These are phyloP conservation scores for Nematolebias whitei DNA, from an alignment of 2,113 vertebrate genomes.

Conservation along the genomic window DNA sequence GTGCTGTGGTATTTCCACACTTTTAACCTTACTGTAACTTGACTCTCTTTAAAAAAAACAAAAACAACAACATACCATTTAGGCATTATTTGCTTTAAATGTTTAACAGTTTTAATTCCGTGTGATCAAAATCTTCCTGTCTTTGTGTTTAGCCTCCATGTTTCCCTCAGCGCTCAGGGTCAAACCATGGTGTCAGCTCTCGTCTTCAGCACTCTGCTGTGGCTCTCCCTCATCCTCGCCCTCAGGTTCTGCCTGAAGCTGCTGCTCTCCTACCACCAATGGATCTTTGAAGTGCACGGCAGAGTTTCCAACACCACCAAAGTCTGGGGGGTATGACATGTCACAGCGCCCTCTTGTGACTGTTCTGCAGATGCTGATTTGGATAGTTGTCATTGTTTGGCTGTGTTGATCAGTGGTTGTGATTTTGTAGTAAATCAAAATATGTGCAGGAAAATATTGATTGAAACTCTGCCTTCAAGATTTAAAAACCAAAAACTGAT, in stretches of 20 bases:
- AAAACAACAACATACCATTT: neutral
- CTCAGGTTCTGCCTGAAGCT: constrained; percentile 85
- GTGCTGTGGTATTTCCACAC: constrained; percentile 2
- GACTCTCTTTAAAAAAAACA: too few relatives aligned
- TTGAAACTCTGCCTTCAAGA: too few relatives aligned
- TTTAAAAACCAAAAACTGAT: neutral
- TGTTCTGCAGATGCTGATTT: accelerated
- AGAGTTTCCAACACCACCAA: constrained; percentile 83
- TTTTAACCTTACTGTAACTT: neutral
- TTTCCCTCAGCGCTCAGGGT: constrained; percentile 75
- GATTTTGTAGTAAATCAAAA: neutral
- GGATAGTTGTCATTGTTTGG: neutral
- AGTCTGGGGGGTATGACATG: constrained; percentile 85
- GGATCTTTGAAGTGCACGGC: constrained; percentile 89
- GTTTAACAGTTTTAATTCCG: neutral
- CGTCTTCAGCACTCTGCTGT: constrained; percentile 86
- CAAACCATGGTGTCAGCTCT: constrained; percentile 82
- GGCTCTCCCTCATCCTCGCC: constrained; percentile 86
- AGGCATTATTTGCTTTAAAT: too few relatives aligned
- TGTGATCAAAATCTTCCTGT: neutral
- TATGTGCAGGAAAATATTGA: too few relatives aligned
- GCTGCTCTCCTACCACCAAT: constrained; percentile 88
- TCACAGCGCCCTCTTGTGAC: neutral
- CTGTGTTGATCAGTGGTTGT: neutral
- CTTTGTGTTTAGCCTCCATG: constrained; percentile 43